Base-by-base conservation (phyloP, 1,140 invertebrate species). In the Pseudomyrmex pallidus region DNA sequence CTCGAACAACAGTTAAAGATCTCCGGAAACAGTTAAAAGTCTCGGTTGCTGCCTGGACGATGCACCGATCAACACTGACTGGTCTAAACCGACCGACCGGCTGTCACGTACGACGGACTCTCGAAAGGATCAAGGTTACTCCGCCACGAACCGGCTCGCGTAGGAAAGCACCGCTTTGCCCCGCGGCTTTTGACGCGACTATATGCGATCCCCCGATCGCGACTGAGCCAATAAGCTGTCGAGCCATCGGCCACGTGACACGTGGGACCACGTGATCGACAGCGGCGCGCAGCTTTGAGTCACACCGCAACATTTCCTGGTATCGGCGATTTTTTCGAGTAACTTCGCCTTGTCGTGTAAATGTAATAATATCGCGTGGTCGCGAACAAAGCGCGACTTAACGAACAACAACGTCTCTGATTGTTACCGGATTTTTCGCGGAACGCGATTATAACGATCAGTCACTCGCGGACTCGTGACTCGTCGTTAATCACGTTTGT, bases 61-160 rank as follows among this genome's bases (percentile, higher is more conserved):
- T 76, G 83, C 72, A 66, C 86, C 83, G 86, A 86, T 78, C 83
- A 73, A 73, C 76, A 90, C 89, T 87, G 70, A 66, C 80, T 64
- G 59, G 66, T 76, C 35, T 15, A 72, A 44, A 62, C 80, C 57
- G 77, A 62, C 73, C 52, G 85, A 85, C 83, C 52, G 66, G 62
- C 78, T 77, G 89, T 84, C 84, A 90, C 89, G 66, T 78, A 82
- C 63, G 77, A 82, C 62, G 82, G 35, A 80, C 78, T 78, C 74
- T 74, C 82, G 85, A 82, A 78, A 63, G 89, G 78, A 90, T 90
- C 90, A 90, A 90, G 90, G 90, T 90, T 88, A 90, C 70, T 86
- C 35, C 82, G 83, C 80, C 48, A 35, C 35, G 62, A 66, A 89
- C 89, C 86, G 78, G 85, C 83, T 84, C 67, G 68, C 80, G 66